Base-by-base conservation (phyloP, 2,113 vertebrate genomes). In the Corvus moneduloides region DNA sequence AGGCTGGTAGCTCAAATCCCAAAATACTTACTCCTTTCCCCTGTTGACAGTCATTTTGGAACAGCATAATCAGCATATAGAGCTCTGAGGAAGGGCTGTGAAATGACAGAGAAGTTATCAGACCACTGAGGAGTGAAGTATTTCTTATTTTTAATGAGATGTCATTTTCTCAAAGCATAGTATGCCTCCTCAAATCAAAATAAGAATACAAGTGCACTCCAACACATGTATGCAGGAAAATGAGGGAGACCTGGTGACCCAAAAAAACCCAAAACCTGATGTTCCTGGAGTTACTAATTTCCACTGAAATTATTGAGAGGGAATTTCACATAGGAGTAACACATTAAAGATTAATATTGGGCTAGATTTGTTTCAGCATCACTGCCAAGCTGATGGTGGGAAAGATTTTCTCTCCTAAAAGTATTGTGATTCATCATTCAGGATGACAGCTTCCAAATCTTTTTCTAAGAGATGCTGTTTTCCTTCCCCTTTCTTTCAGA, bases 71-170 rank as follows among this genome's bases (percentile, higher is more conserved):
- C 64, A 88, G 7, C 14, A 76, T 51, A 62, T 10, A 79, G 14
- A 79, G 28, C 33, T 87, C 56, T 77, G 13, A 58, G 39, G 55
- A 55, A 73, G n/a, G 54, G 17, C 23, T 90, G 24, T 85, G 51
- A 91, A 91, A 90, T 71, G 46, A 92, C n/a, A 94, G 48, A 44
- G 44, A 59, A 64, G 28, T 39, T 88, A 89, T 66, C 81, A 93
- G 58, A 79, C 30, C 74, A 55, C 23, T n/a, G 16, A 72, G 23
- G 12, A 86, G 22, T 66, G 44, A 84, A 92, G 39, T 81, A 75
- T 81, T 78, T 91, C 61, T 75, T 77, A 67, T 28, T 92, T 94
- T 91, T 91, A 93, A 92, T 81, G 30, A 87, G 49, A 5, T 77
- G 19, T 55, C 27, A 64, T 84, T 90, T 95, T 90, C 48, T 62